These are phyloP conservation scores for Maccullochella peelii DNA, from an alignment of 2,113 vertebrate genomes.

Conservation along the genomic window DNA sequence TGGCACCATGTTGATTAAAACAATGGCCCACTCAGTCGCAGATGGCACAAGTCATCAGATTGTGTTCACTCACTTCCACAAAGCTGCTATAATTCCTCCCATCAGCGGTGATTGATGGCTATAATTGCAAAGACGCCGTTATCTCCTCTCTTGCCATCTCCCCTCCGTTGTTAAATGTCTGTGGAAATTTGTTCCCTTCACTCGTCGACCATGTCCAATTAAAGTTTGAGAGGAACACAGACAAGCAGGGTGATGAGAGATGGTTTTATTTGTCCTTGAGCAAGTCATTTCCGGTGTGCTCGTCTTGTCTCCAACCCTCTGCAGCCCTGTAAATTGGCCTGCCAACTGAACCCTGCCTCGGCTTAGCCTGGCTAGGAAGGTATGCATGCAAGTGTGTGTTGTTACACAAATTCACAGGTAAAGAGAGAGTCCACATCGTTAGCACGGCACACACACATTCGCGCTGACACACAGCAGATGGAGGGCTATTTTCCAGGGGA, in stretches of 20 bases:
- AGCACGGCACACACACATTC: conserved; percentile 10
- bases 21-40: conserved; percentile 67
- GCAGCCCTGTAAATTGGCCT: conserved; percentile 63
- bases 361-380: conserved; percentile 47
- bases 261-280: conserved; percentile 77
- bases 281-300: conserved; percentile 77
- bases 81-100: conserved; percentile 63
- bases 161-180: conserved; percentile 63
- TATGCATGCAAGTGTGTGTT: conserved; percentile 22
- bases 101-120: conserved; percentile 72
- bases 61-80: conserved; percentile 67
- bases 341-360: conserved; percentile 60
- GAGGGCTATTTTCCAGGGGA: conserved; percentile 34
- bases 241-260: conserved; percentile 54
- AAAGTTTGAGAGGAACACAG: conserved; percentile 68
- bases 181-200: conserved; percentile 76
- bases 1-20: conserved; percentile 74
- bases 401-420: conserved; percentile 43
- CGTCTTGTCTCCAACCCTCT: conserved; percentile 59
- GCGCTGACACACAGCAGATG: conserved; percentile 52
- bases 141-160: conserved; percentile 56
- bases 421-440: conserved; percentile 30
- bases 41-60: conserved; percentile 74
- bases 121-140: conserved; percentile 61
- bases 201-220: conserved; percentile 77